Evolutionary conservation across 2,113 vertebrate genomes (phyloP), one percentile per base, ranked within the genome.

Genomic region (Accipiter virgatus): DNA sequence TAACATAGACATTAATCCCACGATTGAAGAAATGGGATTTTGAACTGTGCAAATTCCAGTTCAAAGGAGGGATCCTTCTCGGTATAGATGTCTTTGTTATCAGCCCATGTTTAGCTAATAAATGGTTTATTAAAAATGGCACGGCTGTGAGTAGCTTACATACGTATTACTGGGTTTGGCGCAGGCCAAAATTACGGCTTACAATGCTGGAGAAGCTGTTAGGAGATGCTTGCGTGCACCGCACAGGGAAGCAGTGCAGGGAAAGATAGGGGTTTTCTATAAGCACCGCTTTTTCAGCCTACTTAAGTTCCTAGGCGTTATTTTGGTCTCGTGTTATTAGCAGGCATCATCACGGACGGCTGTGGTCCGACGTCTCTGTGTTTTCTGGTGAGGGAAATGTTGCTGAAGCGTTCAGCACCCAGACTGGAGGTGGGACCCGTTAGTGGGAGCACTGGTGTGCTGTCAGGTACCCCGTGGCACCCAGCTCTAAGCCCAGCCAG

Each of bases 101-200:
- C 96, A 93, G 86, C 77, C 42, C 13, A 6, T 89, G 66, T 84
- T 96, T 94, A 93, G 81, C 79, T 92, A 70, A 97, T 96, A 97
- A 96, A 94, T 73, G 93, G 81, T 96, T 97, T 96, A 92, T 97
- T 96, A 93, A 87, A 95, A 97, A 86, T 17, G 61, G 36, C 93
- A 91, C 11, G 31, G 72, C 72, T 97, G 72, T 97, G 95, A 96
- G 70, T 88, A 91, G 72, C 86, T 95, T 97, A 93, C 50, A 48
- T 42, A 67, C 31, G 7, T 22, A 87, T 91, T 89, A 91, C 66
- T 53, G 74, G 81, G 82, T 81, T 96, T 94, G 90, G 83, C 90
- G 50, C 3, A 2, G 65, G 86, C 83, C 72, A 90, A 80, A 80
- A 96, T 84, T 71, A 72, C 3, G 77, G 79, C 50, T 95, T 94